Evolutionary conservation across 2,797 vertebrate species (phyloP).

Genomic region (Phoxinus dragarum): DNA sequence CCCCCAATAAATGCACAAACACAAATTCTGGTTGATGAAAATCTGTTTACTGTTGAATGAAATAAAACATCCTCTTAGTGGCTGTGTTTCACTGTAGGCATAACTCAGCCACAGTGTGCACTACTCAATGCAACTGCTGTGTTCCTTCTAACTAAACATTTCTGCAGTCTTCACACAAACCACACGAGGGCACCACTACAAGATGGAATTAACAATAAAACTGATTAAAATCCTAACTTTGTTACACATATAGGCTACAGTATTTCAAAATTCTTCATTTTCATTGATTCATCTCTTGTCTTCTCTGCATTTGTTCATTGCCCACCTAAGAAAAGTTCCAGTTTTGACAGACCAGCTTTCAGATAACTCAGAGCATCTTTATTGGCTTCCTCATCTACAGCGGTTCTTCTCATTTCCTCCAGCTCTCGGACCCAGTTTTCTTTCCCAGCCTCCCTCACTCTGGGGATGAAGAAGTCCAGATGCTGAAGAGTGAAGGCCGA

Average conservation of each 20-base stretch:
- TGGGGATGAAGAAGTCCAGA: constrained; percentile 15
- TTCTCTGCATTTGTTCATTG: background rate
- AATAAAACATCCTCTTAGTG: background rate
- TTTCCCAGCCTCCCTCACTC: background rate
- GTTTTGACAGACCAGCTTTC: background rate
- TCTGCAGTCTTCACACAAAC: background rate
- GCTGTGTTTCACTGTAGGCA: background rate
- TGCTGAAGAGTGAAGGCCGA: constrained; percentile 17
- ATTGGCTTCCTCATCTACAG: background rate
- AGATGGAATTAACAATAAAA: background rate
- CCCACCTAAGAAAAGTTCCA: background rate
- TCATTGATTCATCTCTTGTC: background rate
- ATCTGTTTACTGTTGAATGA: background rate
- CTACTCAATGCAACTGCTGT: background rate
- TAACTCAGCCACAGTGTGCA: background rate
- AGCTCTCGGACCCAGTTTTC: background rate
- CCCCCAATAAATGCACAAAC: background rate
- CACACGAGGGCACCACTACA: background rate
- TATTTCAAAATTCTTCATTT: background rate
- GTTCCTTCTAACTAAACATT: background rate
- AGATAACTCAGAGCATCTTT: constrained; percentile 6
- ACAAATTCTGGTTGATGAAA: background rate
- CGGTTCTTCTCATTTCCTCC: background rate
- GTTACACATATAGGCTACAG: background rate
- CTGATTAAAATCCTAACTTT: background rate